Evolutionary conservation across 1,140 invertebrate species (phyloP), one percentile per base, ranked within the genome.

Genomic region (Danaus melanippus): DNA sequence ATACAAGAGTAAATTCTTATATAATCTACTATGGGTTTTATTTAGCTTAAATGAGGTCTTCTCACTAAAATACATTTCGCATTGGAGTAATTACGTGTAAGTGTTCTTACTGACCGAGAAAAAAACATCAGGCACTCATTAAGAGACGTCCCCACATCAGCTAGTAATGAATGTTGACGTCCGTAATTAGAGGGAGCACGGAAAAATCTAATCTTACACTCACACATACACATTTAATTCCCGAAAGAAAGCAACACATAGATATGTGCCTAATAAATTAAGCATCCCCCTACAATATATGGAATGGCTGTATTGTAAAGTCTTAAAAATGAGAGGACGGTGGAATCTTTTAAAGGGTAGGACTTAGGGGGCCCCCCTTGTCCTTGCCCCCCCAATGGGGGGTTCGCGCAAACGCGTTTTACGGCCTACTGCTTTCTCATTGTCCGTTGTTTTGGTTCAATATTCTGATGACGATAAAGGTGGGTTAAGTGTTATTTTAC

Each of bases 241-340:
- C 60, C 51, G 42, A 63, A 71, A 70, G 66, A 69, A 75, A 62
- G 62, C 58, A 46, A 71, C 58, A 51, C 64, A 66, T 66, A 56
- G 66, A 69, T 48, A 66, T 62, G 56, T 58, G 41, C 50, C 44
- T 63, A 68, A 59, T 60, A 72, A 79, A 80, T 80, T 79, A 81
- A 78, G 69, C 55, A 69, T 65, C 66, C 77, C 71, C 74, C 66
- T 53, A 60, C 62, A 66, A 75, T 75, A 69, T 73, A 71, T 76
- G 71, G 57, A 53, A 62, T 66, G 69, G 69, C 64, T 80, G 74
- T 83, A 85, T 86, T 84, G 80, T 84, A 82, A 82, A 84, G 79
- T 84, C 83, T 86, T 84, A 86, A 86, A 86, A 86, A 86, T 84
- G 78, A 84, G 76, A 79, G 77, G 80, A 82, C 80, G 73, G 66